phyloP scores from a whole-genome alignment of 2,113 vertebrate genomes.

The Fulmarus glacialis region DNA sequence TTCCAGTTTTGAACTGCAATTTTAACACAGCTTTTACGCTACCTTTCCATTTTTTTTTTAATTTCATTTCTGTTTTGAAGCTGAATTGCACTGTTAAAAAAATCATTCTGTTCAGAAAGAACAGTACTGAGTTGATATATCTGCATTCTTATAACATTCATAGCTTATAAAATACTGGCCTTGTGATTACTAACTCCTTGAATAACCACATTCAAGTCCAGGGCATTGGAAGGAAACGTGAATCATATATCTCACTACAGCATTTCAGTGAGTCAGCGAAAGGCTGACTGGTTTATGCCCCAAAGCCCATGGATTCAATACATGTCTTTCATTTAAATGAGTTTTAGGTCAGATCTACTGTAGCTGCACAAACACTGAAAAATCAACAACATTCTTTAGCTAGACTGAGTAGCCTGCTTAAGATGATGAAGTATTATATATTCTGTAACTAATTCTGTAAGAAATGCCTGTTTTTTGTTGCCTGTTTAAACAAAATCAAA shows the following conservation, averaged over 20 bases:
- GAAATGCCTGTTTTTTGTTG: background rate
- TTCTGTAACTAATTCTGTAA: background rate
- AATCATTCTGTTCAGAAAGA: background rate
- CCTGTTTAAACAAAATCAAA: background rate
- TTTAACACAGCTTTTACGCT: background rate
- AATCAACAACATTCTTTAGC: conserved; percentile 1
- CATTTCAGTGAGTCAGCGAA: conserved; percentile 30
- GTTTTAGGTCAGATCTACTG: background rate
- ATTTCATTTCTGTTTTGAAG: background rate
- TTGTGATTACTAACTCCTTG: conserved; percentile 14
- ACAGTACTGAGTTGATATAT: background rate
- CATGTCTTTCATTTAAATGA: conserved; percentile 30
- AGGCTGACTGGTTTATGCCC: conserved; percentile 23
- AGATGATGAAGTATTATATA: background rate
- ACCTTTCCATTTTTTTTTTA: background rate
- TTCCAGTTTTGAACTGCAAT: background rate
- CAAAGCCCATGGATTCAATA: conserved; percentile 9
- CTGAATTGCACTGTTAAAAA: background rate
- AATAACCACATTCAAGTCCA: conserved; percentile 24
- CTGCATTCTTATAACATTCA: background rate
- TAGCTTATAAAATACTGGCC: background rate
- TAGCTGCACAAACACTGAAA: background rate
- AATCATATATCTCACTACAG: background rate
- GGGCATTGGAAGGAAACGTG: background rate
- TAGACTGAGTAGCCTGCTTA: background rate